These are phyloP conservation scores for Lasioglossum leucozonium DNA, from an alignment of 2,888 invertebrate species.

Conservation along the genomic window DNA sequence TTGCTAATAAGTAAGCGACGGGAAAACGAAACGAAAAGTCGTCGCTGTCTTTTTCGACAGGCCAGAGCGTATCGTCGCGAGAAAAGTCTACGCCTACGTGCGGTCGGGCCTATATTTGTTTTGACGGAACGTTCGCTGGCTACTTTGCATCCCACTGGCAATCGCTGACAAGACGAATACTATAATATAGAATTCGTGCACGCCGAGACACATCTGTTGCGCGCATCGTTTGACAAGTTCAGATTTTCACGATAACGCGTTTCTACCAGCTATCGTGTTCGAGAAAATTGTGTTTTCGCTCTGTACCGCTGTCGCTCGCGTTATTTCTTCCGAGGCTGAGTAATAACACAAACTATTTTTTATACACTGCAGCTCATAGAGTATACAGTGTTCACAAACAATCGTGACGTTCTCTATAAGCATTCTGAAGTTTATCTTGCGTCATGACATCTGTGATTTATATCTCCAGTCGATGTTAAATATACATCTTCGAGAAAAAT, in stretches of 20 bases:
- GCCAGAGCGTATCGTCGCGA: slow-evolving; percentile 46
- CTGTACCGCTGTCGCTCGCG: neutral
- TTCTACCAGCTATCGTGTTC: neutral
- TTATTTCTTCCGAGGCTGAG: neutral
- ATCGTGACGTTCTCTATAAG: neutral
- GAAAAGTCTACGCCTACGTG: slow-evolving; percentile 67
- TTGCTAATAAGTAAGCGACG: neutral
- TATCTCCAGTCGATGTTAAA: slow-evolving; percentile 4
- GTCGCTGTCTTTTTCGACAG: slow-evolving; percentile 51
- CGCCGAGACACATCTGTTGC: neutral
- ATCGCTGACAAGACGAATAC: slow-evolving; percentile 40
- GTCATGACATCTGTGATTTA: slow-evolving; percentile 14
- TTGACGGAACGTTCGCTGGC: slow-evolving; percentile 59
- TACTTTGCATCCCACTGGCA: slow-evolving; percentile 59
- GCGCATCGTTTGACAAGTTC: slow-evolving; percentile 3
- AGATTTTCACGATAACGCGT: slow-evolving; percentile 13
- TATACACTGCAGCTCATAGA: neutral
- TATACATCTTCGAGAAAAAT: slow-evolving; percentile 14
- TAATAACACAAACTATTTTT: slow-evolving; percentile 5
- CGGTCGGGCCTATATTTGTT: slow-evolving; percentile 66
- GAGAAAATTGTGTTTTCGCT: neutral
- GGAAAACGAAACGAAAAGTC: slow-evolving; percentile 3
- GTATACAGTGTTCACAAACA: neutral
- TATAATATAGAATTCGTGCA: slow-evolving; percentile 35
- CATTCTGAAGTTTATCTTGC: neutral